Evolutionary conservation across 1,140 invertebrate genomes (phyloP).

Genomic region (Nasonia vitripennis): DNA sequence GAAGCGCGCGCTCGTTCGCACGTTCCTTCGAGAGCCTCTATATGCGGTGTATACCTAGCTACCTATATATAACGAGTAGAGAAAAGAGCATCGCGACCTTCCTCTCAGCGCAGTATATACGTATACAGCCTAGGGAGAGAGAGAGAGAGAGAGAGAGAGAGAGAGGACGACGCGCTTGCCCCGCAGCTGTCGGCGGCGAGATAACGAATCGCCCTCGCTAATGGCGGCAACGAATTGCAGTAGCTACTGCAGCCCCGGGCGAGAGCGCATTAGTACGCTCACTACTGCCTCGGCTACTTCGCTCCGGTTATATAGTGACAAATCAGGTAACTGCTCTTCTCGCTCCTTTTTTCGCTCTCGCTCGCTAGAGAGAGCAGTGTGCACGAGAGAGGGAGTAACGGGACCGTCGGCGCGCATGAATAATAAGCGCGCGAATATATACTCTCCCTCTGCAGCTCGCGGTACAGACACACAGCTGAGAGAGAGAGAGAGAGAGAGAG

Average conservation of each 20-base stretch:
- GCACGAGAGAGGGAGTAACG: conserved; percentile 45
- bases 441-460: conserved; percentile 53
- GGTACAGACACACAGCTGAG: too few relatives aligned
- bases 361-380: conserved; percentile 24
- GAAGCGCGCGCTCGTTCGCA: neutral
- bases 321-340: conserved; percentile 54
- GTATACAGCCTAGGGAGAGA: too few relatives aligned
- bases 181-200: conserved; percentile 26
- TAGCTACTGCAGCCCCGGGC: neutral
- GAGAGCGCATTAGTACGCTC: conserved; percentile 10
- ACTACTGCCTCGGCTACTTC: neutral
- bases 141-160: too few relatives aligned
- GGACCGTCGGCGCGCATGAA: conserved; percentile 52
- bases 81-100: neutral
- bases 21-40: neutral
- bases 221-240: conserved; percentile 41
- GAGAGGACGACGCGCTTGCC: neutral
- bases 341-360: conserved; percentile 2
- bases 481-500: too few relatives aligned
- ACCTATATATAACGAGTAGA: neutral
- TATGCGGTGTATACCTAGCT: neutral
- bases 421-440: conserved; percentile 62
- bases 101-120: neutral
- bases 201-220: conserved; percentile 40
- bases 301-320: conserved; percentile 50